phyloP scores from a whole-genome alignment of 2,888 invertebrate species.

The Leucozona laternaria region DNA sequence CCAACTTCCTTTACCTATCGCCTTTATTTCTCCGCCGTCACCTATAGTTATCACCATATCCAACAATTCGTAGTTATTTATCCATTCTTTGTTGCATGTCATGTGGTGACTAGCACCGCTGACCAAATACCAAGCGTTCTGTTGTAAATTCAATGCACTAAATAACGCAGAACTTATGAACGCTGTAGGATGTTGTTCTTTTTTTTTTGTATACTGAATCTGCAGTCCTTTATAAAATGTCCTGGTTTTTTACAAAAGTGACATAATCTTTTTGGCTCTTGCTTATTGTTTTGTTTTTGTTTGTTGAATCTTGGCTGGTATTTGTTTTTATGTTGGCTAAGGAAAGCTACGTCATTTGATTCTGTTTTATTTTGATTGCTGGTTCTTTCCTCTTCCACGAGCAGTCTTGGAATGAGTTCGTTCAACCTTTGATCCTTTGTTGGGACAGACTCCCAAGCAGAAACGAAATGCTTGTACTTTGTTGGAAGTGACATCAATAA shows the following conservation, averaged over 20 bases:
- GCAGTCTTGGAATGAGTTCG: no score
- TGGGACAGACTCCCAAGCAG: no score
- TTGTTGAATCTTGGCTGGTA: no score
- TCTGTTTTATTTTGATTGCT: no score
- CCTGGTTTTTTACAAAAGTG: slow-evolving; percentile 7
- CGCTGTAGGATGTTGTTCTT: slow-evolving; percentile 8
- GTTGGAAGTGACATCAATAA: no score
- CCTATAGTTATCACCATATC: slow-evolving; percentile 13
- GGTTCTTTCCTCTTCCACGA: no score
- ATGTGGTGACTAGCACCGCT: slow-evolving; percentile 13
- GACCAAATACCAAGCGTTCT: not conserved
- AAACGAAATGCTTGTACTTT: no score
- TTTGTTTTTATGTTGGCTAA: no score
- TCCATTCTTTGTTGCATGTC: slow-evolving; percentile 2
- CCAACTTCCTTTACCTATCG: not conserved
- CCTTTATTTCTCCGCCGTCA: slow-evolving; percentile 5
- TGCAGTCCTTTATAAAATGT: slow-evolving; percentile 2
- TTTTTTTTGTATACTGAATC: not conserved
- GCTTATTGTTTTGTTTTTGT: not conserved
- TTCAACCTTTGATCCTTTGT: no score
- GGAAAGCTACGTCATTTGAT: no score
- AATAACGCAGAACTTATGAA: not conserved
- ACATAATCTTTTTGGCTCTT: slow-evolving; percentile 6
- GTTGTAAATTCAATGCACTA: not conserved
- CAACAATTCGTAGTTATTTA: slow-evolving; percentile 15